Evolutionary conservation across 2,888 invertebrate genomes (phyloP).

Genomic region (Eupithecia dodoneata): DNA sequence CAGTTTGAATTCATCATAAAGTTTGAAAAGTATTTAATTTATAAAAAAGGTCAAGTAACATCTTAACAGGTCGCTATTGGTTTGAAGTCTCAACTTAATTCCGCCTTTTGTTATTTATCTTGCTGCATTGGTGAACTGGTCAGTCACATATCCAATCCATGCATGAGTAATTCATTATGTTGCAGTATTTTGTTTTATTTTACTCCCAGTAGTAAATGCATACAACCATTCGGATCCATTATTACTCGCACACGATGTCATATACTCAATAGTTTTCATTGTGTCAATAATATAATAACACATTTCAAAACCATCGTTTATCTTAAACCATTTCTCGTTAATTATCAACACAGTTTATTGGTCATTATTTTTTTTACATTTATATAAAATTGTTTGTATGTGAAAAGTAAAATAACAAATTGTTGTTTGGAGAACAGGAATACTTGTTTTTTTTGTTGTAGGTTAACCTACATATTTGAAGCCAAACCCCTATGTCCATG

Average conservation of each 20-base stretch:
- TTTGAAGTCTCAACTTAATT: constrained; percentile 20
- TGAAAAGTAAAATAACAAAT: neutral
- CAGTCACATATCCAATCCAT: neutral
- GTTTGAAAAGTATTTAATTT: too few relatives aligned
- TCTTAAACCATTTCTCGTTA: neutral
- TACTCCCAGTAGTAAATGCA: neutral
- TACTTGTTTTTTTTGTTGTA: too few relatives aligned
- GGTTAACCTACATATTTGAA: neutral
- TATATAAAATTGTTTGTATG: too few relatives aligned
- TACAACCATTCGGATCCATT: neutral
- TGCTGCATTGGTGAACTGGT: constrained; percentile 5
- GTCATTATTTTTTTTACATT: neutral
- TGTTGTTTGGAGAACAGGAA: neutral
- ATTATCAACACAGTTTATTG: neutral
- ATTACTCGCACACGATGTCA: neutral
- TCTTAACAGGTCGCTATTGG: neutral
- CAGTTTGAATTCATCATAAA: neutral
- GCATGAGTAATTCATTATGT: neutral
- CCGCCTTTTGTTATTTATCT: constrained; percentile 16
- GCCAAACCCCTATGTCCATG: neutral
- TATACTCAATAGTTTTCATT: neutral
- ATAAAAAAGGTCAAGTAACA: neutral
- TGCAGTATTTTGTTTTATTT: neutral
- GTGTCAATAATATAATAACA: neutral
- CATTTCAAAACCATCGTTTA: neutral